These are phyloP conservation scores for Tringa solitaria DNA, from an alignment of 2,113 vertebrate genomes.

Conservation along the genomic window DNA sequence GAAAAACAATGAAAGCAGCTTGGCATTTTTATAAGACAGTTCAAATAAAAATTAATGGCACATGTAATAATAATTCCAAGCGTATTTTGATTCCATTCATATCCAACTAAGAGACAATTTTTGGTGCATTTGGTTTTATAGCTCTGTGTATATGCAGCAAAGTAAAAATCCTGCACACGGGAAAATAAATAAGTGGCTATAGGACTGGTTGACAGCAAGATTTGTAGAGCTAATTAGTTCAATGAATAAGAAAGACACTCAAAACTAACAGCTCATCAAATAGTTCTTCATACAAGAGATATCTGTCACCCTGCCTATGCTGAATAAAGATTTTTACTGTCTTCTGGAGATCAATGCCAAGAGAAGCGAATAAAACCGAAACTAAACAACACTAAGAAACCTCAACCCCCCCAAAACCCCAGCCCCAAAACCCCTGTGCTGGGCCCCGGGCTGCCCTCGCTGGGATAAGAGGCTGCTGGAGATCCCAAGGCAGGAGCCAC, in stretches of 20 bases:
- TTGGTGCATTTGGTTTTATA: constrained; percentile 56
- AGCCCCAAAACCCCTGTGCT: background rate
- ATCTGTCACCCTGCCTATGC: constrained; percentile 44
- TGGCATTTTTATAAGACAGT: constrained; percentile 50
- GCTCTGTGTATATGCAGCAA: constrained; percentile 10
- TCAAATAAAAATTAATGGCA: constrained; percentile 70
- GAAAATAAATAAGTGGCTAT: constrained; percentile 58
- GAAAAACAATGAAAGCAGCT: constrained; percentile 17
- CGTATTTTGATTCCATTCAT: constrained; percentile 60
- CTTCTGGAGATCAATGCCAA: background rate
- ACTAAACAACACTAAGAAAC: background rate
- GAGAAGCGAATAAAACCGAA: background rate
- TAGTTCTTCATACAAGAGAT: constrained; percentile 57
- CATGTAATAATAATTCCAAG: constrained; percentile 64
- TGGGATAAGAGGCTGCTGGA: background rate
- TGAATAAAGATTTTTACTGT: constrained; percentile 48
- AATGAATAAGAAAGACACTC: constrained; percentile 65
- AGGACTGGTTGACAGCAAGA: constrained; percentile 62
- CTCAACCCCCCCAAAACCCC: accelerated
- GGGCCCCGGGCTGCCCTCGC: background rate
- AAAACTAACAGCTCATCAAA: constrained; percentile 67
- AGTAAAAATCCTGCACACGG: constrained; percentile 28
- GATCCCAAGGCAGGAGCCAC: background rate
- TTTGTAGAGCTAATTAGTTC: constrained; percentile 69
- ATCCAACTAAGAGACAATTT: constrained; percentile 56